Conservation (phyloP, 2,113 vertebrate species). For the Trachemys scripta region DNA sequence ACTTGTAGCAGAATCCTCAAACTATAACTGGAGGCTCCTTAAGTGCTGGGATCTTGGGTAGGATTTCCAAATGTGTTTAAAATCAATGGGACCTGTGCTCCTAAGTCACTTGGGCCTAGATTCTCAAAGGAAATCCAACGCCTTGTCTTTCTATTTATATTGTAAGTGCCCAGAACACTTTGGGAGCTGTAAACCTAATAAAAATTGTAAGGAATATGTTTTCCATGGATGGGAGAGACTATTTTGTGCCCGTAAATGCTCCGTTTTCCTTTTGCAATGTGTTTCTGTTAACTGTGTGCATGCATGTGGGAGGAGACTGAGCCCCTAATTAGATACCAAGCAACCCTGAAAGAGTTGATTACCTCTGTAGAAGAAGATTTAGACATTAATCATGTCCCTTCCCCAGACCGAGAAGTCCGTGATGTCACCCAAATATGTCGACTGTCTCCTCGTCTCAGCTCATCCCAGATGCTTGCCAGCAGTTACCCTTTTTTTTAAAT, state of each 20-base stretch:
- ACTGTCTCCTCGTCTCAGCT: neutral
- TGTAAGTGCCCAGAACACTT: neutral
- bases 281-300: neutral
- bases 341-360: neutral
- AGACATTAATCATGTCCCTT: constrained; percentile 31
- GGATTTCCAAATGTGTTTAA: neutral
- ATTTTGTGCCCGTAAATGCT: neutral
- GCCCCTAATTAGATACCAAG: neutral
- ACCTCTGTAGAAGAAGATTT: constrained; percentile 43
- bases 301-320: constrained; percentile 11
- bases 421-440: neutral
- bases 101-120: neutral
- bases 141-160: neutral
- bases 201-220: neutral
- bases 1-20: neutral
- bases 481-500: constrained; percentile 34
- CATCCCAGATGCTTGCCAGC: constrained; percentile 51
- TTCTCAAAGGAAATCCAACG: neutral
- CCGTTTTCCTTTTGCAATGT: neutral
- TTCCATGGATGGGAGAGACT: neutral
- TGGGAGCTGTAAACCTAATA: neutral
- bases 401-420: neutral
- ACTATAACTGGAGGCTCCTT: neutral
- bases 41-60: neutral
- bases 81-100: neutral